Base-by-base conservation (phyloP, 2,113 vertebrate species). In the Megalops atlanticus region DNA sequence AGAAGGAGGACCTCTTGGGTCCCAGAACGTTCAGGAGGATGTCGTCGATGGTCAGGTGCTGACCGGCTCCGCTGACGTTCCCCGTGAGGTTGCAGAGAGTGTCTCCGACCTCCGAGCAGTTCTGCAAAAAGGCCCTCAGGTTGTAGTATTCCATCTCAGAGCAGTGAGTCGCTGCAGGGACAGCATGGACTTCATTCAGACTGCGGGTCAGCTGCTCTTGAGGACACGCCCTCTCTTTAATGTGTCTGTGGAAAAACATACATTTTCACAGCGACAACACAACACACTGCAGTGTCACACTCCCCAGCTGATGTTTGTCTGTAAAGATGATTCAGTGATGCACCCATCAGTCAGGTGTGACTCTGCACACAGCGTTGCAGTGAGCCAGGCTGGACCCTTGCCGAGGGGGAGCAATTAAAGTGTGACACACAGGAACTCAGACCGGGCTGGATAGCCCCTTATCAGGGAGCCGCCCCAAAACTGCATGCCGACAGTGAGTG, bases 1-100 rank as follows among this genome's bases (percentile, higher is more conserved):
- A 93, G 80, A 93, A 93, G 40, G 94, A 92, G 0, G 94, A 95
- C 33, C 88, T 88, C 79, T 91, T 92, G 0, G 93, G 93, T 38
- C 94, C 94, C 1, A 95, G 88, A 38, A 93, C 86, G 6, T 92
- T 84, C 27, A 88, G 82, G 24, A 95, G 89, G 74, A 92, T 84
- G 49, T 91, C 78, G 4, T 94, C 92, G 2, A 86, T 0, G 16
- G 87, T 82, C 0, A 86, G 85, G n/a, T 72, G 80, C 35, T 77
- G 33, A 18, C 77, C 77, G 36, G 78, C 75, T 1, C 10, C 80
- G 40, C 86, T 90, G 73, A 84, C 72, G 45, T 90, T 92, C 33
- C 33, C 86, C 0, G 87, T 89, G 77, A 74, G 35, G 43, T 93
- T 92, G 81, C 84, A 87, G 79, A 71, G 38, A 71, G 31, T 6